phyloP scores from a whole-genome alignment of 2,888 invertebrate genomes.

The Drymonia ruficornis region DNA sequence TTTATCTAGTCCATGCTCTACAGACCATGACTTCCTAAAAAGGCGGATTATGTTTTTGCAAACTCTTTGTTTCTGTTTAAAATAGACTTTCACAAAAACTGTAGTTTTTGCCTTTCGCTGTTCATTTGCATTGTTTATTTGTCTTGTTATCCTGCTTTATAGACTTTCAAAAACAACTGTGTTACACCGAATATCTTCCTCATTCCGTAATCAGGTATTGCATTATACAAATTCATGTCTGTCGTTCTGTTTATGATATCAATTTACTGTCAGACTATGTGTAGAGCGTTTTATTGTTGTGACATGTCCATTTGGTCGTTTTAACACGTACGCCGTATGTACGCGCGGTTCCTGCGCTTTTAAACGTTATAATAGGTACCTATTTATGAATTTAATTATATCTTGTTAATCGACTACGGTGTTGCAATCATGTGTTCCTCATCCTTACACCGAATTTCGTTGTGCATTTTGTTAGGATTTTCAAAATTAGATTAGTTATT shows the following conservation, averaged over 20 bases:
- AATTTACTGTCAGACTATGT: slow-evolving; percentile 20
- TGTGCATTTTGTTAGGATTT: background rate
- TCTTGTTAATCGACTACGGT: background rate
- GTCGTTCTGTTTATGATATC: slow-evolving; percentile 27
- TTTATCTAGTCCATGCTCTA: slow-evolving; percentile 17
- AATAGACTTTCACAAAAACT: slow-evolving; percentile 40
- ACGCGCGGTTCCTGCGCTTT: slow-evolving; percentile 7
- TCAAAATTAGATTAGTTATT: background rate
- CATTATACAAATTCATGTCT: slow-evolving; percentile 22
- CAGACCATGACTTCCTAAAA: slow-evolving; percentile 31
- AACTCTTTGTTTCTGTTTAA: slow-evolving; percentile 41
- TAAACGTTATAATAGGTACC: background rate
- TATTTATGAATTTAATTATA: background rate
- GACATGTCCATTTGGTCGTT: slow-evolving; percentile 23
- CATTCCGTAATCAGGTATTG: slow-evolving; percentile 13
- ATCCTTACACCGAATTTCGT: background rate
- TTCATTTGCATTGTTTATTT: slow-evolving; percentile 26
- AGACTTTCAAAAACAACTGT: slow-evolving; percentile 5
- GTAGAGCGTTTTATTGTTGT: slow-evolving; percentile 21
- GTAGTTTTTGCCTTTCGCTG: slow-evolving; percentile 26
- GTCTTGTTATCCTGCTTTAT: slow-evolving; percentile 33
- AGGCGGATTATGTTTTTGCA: slow-evolving; percentile 25
- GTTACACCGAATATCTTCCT: slow-evolving; percentile 10
- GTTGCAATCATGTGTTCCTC: background rate
- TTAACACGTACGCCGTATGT: slow-evolving; percentile 14